phyloP scores from a whole-genome alignment of 2,113 vertebrate genomes.

The Pterocles gutturalis region DNA sequence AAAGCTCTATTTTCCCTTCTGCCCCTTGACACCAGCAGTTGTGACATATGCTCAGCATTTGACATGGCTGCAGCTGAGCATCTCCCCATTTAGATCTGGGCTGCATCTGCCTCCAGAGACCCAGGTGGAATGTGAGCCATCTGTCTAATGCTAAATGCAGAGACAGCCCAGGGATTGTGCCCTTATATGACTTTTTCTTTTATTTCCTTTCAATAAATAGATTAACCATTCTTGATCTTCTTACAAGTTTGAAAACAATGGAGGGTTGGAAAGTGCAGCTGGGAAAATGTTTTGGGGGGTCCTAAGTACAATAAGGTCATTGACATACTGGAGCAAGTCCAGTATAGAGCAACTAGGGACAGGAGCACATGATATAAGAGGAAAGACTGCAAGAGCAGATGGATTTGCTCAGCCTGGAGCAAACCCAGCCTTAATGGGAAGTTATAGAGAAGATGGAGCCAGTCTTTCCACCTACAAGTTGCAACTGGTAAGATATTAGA shows the following conservation, averaged over 20 bases:
- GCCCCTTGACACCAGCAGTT: background rate
- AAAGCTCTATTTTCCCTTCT: background rate
- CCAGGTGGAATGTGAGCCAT: constrained; percentile 62
- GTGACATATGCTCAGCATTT: constrained; percentile 52
- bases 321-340: background rate
- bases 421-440: background rate
- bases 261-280: background rate
- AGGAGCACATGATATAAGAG: background rate
- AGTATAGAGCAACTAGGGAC: background rate
- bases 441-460: background rate
- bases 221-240: constrained; percentile 1
- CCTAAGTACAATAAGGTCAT: background rate
- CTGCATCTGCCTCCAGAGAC: constrained; percentile 62
- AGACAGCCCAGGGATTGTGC: background rate
- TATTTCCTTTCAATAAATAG: constrained; percentile 35
- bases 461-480: background rate
- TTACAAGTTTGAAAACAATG: constrained; percentile 39
- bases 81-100: background rate
- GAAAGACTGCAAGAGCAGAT: background rate
- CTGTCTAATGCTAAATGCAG: constrained; percentile 43
- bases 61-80: constrained; percentile 9
- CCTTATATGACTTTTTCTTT: constrained; percentile 22
- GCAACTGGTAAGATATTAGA: background rate
- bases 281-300: background rate
- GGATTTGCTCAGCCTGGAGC: background rate